Base-by-base conservation (phyloP, 2,113 vertebrate species). In the Daphoenositta chrysoptera region DNA sequence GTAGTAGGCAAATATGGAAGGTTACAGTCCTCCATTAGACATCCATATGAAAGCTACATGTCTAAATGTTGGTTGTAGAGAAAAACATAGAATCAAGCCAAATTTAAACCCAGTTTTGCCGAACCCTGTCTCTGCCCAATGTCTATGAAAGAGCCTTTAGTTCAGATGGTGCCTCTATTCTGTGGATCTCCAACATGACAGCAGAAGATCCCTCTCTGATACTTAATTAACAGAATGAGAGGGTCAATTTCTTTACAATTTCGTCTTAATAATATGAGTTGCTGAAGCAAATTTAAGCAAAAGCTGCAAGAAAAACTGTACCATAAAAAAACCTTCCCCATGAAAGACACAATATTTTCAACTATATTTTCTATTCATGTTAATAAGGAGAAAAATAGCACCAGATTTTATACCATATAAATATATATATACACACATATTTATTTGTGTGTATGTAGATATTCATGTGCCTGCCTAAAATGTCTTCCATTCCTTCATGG, bases 91-190 rank as follows among this genome's bases (percentile, higher is more conserved):
- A 5, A 28, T 66, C 42, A 69, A 72, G n/a, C 3, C 7, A 26
- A 60, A 76, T 61, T 53, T 63, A 9, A 53, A 30, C 14, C 23
- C 7, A 11, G 30, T 58, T 64, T 72, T 77, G 16, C 11, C 70
- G 50, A 87, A 17, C 4, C 1, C 3, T 37, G 5, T 37, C 11
- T 57, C 24, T 26, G 2, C 16, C 5, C 44, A 28, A 2, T 11
- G 30, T 15, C 45, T 30, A 3, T n/a, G 26, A 73, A 42, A 56
- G 12, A 83, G 16, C 33, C 37, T 65, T 39, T 28, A 31, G 31
- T 42, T 60, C 57, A 69, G 33, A 28, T 42, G 12, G 9, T 65
- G 14, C 30, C 21, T 54, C 53, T 56, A 4, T 18, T 33, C 27
- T 40, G 15, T 39, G 37, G 3, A 51, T 56, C 5, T 84, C 72